Conservation (phyloP, 2,888 invertebrate species). For the Lycocerus yunnanus region DNA sequence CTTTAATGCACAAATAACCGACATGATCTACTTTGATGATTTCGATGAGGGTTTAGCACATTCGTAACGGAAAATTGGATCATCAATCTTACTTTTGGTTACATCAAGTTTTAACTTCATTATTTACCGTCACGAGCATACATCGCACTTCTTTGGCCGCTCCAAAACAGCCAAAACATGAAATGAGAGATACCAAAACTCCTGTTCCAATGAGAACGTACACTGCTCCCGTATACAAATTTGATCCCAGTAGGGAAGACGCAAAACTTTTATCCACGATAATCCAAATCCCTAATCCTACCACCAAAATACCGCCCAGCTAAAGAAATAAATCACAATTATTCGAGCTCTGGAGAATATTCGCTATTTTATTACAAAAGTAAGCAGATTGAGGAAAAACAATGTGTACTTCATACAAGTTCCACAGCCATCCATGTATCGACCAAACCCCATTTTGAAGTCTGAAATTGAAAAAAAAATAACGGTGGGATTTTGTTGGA, state of each 20-base stretch:
- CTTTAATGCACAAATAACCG: no score
- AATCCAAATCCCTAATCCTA: slow-evolving; percentile 84
- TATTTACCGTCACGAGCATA: slow-evolving; percentile 82
- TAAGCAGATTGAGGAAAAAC: slow-evolving; percentile 81
- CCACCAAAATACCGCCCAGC: slow-evolving; percentile 78
- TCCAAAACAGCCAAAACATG: slow-evolving; percentile 91
- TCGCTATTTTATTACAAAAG: slow-evolving; percentile 68
- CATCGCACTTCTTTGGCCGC: slow-evolving; percentile 94
- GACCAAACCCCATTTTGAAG: slow-evolving; percentile 72
- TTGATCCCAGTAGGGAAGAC: slow-evolving; percentile 82
- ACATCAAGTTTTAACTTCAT: neutral
- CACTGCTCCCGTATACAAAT: slow-evolving; percentile 85
- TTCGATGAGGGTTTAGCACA: no score
- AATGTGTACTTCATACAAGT: slow-evolving; percentile 86
- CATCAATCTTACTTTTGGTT: neutral
- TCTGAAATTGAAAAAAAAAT: neutral
- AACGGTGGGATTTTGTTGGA: neutral
- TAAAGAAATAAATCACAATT: slow-evolving; percentile 51
- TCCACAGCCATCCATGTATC: slow-evolving; percentile 87
- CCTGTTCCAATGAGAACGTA: slow-evolving; percentile 85
- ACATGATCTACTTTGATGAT: no score
- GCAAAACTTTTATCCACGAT: slow-evolving; percentile 83
- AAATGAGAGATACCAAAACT: slow-evolving; percentile 77
- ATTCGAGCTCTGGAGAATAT: neutral
- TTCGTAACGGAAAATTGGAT: neutral